Evolutionary conservation across 92 coral and sea anemone genomes (phyloP).

Genomic region (Diadumene lineata): DNA sequence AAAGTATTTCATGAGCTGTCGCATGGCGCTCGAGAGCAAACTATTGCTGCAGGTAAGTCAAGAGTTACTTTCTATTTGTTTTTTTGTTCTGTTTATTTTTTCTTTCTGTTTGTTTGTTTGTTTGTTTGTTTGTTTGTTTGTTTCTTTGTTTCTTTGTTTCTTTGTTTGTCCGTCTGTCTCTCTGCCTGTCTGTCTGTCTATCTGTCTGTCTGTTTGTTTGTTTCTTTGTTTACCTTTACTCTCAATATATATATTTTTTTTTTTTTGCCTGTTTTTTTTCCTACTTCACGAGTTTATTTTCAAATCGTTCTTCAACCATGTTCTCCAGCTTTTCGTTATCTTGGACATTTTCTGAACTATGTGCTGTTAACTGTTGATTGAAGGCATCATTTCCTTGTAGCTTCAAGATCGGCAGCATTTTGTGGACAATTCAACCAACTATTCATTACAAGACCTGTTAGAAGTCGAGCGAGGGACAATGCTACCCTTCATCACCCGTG

Average conservation of each 20-base stretch:
- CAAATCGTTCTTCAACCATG: too few species aligned
- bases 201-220: background rate
- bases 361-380: too few species aligned
- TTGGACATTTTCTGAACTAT: too few species aligned
- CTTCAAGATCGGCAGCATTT: constrained; percentile 91
- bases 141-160: background rate
- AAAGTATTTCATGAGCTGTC: constrained; percentile 92
- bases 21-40: constrained; percentile 91
- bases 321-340: too few species aligned
- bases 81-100: background rate
- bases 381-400: constrained; percentile 54
- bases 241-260: background rate
- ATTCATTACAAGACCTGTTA: constrained; percentile 86
- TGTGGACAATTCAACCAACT: constrained; percentile 76
- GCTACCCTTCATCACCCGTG: constrained; percentile 77
- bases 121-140: background rate
- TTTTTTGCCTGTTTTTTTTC: background rate
- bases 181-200: background rate
- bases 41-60: constrained; percentile 77
- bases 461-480: constrained; percentile 87
- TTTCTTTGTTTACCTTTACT: too few species aligned
- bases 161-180: background rate
- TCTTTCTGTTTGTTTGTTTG: background rate
- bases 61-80: background rate
- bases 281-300: background rate